Evolutionary conservation across 2,888 invertebrate species (phyloP).

Genomic region (Hylaea fasciaria): DNA sequence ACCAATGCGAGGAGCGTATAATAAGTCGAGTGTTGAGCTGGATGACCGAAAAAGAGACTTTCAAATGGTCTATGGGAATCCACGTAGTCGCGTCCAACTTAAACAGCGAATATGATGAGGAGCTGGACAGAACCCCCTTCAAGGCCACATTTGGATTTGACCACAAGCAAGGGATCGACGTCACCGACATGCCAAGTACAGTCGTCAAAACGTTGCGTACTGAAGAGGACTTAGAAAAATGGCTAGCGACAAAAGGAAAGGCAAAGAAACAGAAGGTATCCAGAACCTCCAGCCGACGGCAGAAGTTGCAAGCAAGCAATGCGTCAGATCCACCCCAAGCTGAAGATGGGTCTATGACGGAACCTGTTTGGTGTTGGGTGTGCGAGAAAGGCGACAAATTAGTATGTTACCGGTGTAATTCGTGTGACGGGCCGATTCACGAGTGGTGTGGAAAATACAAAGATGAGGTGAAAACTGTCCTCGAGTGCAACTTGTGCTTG

Average conservation of each 20-base stretch:
- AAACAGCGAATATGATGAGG: conserved; percentile 7
- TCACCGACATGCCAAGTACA: background rate
- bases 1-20: conserved; percentile 6
- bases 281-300: too few relatives aligned
- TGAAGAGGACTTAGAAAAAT: conserved; percentile 11
- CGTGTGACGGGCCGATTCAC: conserved; percentile 9
- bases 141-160: background rate
- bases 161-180: background rate
- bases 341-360: too few relatives aligned
- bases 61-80: conserved; percentile 6
- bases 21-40: conserved; percentile 5
- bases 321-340: too few relatives aligned
- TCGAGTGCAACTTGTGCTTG: conserved; percentile 12
- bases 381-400: conserved; percentile 7
- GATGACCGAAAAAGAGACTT: conserved; percentile 2
- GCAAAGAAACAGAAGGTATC: too few relatives aligned
- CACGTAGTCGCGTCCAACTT: conserved; percentile 1
- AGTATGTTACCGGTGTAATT: conserved; percentile 2
- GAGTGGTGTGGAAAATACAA: conserved; percentile 6
- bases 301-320: too few relatives aligned
- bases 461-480: background rate
- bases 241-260: background rate
- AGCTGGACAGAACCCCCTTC: conserved; percentile 7
- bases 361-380: conserved; percentile 12
- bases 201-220: background rate